Conservation (phyloP, 2,888 invertebrate genomes). For the Synergus laeviventris region DNA sequence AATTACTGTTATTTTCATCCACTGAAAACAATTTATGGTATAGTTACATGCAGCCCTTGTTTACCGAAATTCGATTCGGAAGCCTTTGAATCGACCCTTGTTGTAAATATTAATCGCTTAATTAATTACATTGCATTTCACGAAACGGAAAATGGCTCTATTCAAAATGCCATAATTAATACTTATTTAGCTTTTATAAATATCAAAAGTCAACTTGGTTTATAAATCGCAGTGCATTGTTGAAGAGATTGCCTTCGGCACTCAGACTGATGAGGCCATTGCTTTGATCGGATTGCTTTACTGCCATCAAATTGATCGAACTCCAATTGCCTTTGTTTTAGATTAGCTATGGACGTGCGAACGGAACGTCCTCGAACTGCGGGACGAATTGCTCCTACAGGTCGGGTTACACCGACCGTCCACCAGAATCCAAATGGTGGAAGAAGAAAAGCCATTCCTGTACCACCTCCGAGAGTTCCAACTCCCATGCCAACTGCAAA, state of each 20-base stretch:
- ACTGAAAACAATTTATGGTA: no score
- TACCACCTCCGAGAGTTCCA: slow-evolving; percentile 78
- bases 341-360: slow-evolving; percentile 69
- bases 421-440: slow-evolving; percentile 68
- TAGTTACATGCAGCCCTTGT: no score
- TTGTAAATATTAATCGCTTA: no score
- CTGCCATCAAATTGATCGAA: slow-evolving; percentile 6
- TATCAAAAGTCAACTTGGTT: not conserved
- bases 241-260: not conserved
- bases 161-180: no score
- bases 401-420: slow-evolving; percentile 70
- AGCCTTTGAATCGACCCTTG: no score
- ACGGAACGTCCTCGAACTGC: slow-evolving; percentile 71
- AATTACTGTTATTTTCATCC: no score
- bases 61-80: no score
- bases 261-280: not conserved
- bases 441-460: slow-evolving; percentile 77
- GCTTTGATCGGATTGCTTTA: not conserved
- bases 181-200: no score
- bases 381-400: slow-evolving; percentile 71
- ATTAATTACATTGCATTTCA: no score
- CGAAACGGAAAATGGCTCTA: no score
- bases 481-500: slow-evolving; percentile 78
- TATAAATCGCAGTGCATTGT: not conserved
- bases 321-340: slow-evolving; percentile 50